Conservation (phyloP, 1,140 invertebrate genomes). For the Hermetia illucens region DNA sequence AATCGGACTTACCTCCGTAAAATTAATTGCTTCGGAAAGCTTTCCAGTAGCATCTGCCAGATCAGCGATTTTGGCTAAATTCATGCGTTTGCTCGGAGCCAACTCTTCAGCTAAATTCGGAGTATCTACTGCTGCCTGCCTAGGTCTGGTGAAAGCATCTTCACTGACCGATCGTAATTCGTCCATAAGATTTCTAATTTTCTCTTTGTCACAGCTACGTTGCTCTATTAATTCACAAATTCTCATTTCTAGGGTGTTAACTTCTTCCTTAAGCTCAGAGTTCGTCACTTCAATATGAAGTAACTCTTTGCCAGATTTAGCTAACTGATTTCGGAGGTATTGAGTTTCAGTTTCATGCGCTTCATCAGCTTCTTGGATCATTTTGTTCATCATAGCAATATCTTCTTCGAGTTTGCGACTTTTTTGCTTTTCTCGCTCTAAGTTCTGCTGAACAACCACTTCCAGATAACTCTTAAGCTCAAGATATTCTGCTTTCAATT, state of each 20-base stretch:
- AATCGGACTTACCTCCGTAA: no score
- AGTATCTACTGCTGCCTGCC: no score
- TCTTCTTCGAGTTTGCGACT: slow-evolving; percentile 19
- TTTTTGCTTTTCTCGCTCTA: slow-evolving; percentile 21
- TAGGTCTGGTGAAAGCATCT: no score
- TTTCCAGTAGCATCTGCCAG: no score
- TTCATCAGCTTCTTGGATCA: slow-evolving; percentile 32
- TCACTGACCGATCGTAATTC: no score
- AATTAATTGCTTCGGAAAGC: no score
- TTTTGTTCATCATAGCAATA: slow-evolving; percentile 21
- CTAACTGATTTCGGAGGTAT: slow-evolving; percentile 33
- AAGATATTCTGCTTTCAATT: slow-evolving; percentile 16
- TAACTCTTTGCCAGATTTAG: slow-evolving; percentile 34
- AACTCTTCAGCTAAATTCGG: no score
- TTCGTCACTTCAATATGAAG: slow-evolving; percentile 42
- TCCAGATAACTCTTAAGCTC: slow-evolving; percentile 13
- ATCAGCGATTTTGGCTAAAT: no score
- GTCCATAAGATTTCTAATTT: slow-evolving; percentile 17
- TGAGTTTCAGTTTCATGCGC: slow-evolving; percentile 33
- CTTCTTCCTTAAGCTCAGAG: slow-evolving; percentile 40
- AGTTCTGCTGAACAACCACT: slow-evolving; percentile 12
- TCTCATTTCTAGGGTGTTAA: slow-evolving; percentile 26
- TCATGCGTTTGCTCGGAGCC: no score
- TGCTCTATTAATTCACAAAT: slow-evolving; percentile 14
- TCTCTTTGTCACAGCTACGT: slow-evolving; percentile 14